Conservation (phyloP, 1,140 invertebrate genomes). For the Dryas iulia region DNA sequence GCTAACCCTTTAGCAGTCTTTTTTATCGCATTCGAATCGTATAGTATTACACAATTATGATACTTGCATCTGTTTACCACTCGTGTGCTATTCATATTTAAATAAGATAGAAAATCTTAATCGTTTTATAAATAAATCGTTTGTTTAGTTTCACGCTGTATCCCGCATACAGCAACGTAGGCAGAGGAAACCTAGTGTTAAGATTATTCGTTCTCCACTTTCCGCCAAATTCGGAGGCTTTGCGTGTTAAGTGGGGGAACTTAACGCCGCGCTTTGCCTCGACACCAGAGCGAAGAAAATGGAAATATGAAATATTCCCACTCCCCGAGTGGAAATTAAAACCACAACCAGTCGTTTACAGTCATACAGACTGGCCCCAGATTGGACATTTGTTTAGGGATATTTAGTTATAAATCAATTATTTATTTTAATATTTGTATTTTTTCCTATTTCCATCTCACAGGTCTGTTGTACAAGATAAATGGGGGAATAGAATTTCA, state of each 20-base stretch:
- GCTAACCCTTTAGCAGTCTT: background rate
- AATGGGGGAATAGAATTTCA: too few relatives aligned
- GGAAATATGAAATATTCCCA: too few relatives aligned
- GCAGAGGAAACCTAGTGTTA: background rate
- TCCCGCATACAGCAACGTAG: background rate
- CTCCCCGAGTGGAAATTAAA: background rate
- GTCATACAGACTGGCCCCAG: too few relatives aligned
- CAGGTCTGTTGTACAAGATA: too few relatives aligned
- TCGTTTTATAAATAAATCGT: conserved; percentile 44
- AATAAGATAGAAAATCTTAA: conserved; percentile 28
- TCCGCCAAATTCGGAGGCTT: background rate
- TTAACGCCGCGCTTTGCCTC: background rate
- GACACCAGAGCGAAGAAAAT: background rate
- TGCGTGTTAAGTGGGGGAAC: background rate
- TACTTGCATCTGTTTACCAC: background rate
- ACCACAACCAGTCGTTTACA: too few relatives aligned
- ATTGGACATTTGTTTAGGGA: too few relatives aligned
- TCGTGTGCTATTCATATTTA: conserved; percentile 28
- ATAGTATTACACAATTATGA: background rate
- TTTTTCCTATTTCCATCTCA: too few relatives aligned
- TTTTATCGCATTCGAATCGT: background rate
- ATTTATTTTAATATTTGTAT: too few relatives aligned
- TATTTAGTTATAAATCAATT: too few relatives aligned
- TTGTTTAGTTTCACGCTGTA: conserved; percentile 17
- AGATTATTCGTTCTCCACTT: background rate